A percentile compares a stretch with the other conserved stretches of the same genome.
Evolutionary conservation across 2,888 invertebrate genomes (phyloP).

Genomic region (Mythimna loreyi): DNA sequence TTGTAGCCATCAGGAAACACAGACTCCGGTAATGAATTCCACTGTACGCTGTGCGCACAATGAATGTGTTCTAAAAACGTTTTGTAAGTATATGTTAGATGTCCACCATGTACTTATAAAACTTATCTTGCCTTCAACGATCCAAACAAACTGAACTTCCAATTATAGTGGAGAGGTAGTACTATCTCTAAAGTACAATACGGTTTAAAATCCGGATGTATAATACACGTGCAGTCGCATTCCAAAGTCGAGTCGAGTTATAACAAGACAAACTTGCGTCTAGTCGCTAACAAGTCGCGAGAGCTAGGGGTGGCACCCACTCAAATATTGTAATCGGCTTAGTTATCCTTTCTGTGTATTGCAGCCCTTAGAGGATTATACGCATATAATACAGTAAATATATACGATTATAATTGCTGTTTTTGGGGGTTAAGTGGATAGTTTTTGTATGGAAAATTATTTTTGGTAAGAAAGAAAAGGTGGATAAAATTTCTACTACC

Average conservation of each 20-base stretch:
- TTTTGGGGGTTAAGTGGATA: neutral
- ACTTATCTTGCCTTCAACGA: neutral
- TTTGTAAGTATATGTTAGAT: too few species aligned
- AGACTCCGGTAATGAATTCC: too few species aligned
- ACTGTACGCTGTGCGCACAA: too few species aligned
- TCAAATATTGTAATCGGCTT: constrained; percentile 82
- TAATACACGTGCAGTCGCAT: constrained; percentile 69
- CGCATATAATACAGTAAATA: constrained; percentile 33
- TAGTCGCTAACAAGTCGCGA: constrained; percentile 78
- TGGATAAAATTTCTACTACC: too few species aligned
- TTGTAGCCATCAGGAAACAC: too few species aligned
- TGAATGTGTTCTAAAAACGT: too few species aligned
- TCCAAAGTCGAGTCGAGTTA: constrained; percentile 67
- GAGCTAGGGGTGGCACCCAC: constrained; percentile 69
- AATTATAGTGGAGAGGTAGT: constrained; percentile 59
- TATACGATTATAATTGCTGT: constrained; percentile 18
- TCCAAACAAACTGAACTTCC: constrained; percentile 43
- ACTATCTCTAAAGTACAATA: constrained; percentile 58
- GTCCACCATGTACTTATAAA: neutral
- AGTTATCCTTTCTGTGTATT: constrained; percentile 72
- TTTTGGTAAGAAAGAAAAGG: too few species aligned
- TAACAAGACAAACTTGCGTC: constrained; percentile 83
- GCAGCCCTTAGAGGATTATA: constrained; percentile 69
- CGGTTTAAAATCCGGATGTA: constrained; percentile 65
- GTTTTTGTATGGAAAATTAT: neutral